These are phyloP conservation scores for Myiotriccus ornatus DNA, from an alignment of 2,797 vertebrate genomes.

Conservation along the genomic window DNA sequence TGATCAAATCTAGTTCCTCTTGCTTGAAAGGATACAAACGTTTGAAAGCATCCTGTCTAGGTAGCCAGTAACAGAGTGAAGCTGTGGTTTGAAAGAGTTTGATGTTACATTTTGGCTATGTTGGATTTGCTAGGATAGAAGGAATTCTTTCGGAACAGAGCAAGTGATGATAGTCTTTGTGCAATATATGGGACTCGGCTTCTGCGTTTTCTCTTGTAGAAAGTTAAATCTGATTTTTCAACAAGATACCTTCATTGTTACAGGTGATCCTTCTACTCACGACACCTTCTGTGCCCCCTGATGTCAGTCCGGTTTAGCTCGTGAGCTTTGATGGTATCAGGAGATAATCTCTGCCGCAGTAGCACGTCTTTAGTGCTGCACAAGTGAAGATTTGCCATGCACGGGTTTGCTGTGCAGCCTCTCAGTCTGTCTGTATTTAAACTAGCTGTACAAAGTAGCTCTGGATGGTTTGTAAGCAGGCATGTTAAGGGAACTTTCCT, in stretches of 20 bases:
- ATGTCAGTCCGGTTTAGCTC: neutral
- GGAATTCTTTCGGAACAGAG: neutral
- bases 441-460: neutral
- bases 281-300: neutral
- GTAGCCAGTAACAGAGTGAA: neutral
- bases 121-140: neutral
- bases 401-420: neutral
- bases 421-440: neutral
- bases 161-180: neutral
- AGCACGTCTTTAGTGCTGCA: neutral
- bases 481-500: neutral
- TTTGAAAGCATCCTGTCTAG: neutral
- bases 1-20: neutral
- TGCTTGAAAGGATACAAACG: neutral
- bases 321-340: neutral
- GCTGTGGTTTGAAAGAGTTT: neutral
- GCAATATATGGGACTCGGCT: neutral
- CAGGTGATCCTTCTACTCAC: neutral
- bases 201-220: neutral
- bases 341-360: neutral
- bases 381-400: neutral
- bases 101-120: neutral
- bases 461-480: neutral
- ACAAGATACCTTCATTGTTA: neutral
- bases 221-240: slow-evolving; percentile 6